Conservation (phyloP, 2,113 vertebrate species). For the Morone saxatilis region DNA sequence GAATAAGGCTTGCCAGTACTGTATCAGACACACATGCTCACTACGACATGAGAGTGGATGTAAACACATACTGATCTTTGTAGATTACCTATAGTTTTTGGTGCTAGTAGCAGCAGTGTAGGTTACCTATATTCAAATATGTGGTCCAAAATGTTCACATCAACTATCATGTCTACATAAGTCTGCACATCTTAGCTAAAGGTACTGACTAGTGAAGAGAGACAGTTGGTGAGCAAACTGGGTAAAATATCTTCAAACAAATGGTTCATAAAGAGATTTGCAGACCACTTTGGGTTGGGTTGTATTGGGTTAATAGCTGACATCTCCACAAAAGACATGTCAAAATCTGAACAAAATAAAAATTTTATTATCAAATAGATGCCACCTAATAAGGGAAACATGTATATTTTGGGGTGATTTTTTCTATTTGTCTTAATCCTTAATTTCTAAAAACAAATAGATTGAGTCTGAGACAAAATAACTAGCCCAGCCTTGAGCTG, state of each 20-base stretch:
- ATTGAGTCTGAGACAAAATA: not conserved
- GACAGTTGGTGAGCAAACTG: not conserved
- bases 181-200: not conserved
- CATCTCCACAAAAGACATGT: not conserved
- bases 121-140: not conserved
- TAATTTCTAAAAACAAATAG: not conserved
- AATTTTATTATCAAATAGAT: not conserved
- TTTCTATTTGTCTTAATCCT: not conserved
- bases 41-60: not conserved
- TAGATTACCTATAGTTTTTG: not conserved
- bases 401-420: not conserved
- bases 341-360: no score
- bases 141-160: not conserved
- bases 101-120: not conserved
- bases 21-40: constrained; percentile 14
- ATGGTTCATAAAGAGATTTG: not conserved
- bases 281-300: not conserved
- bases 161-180: not conserved
- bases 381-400: not conserved
- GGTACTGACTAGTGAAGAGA: not conserved
- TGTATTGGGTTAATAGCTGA: not conserved
- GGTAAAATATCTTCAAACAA: not conserved
- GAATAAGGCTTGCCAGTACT: not conserved
- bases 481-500: not conserved
- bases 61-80: not conserved